Percentiles rank a stretch among this genome's conserved stretches.
phyloP scores from a whole-genome alignment of 2,888 invertebrate genomes.

The Peribatodes rhomboidaria region DNA sequence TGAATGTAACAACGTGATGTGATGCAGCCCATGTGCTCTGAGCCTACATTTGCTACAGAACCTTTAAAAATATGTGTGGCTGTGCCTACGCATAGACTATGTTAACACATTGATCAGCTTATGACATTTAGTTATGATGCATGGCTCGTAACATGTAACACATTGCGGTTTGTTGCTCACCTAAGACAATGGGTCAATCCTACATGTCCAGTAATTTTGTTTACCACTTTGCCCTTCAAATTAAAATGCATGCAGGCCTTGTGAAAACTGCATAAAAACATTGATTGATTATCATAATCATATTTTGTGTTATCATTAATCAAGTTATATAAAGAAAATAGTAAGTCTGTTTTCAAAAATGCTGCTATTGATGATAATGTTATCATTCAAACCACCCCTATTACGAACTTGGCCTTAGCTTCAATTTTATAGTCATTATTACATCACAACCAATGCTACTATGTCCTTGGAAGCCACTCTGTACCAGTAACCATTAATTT shows the following conservation, averaged over 20 bases:
- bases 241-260: background rate
- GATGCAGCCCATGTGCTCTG: too few relatives aligned
- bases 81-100: too few relatives aligned
- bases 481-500: slow-evolving; percentile 19
- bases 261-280: background rate
- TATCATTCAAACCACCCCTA: background rate
- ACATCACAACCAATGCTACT: slow-evolving; percentile 1
- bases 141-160: background rate
- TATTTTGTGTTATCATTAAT: background rate
- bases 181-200: too few relatives aligned
- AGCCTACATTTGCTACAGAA: too few relatives aligned
- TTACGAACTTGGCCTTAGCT: slow-evolving; percentile 37
- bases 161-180: background rate
- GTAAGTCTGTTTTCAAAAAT: background rate
- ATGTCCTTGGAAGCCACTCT: slow-evolving; percentile 9
- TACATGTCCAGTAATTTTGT: background rate
- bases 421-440: slow-evolving; percentile 2
- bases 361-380: background rate
- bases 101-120: too few relatives aligned
- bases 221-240: too few relatives aligned
- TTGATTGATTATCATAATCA: too few relatives aligned
- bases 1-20: too few relatives aligned
- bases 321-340: background rate
- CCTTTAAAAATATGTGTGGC: too few relatives aligned
- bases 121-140: background rate